Conservation (phyloP, 35 echinoderm and acorn worm species). For the Nesometra sesokonis region DNA sequence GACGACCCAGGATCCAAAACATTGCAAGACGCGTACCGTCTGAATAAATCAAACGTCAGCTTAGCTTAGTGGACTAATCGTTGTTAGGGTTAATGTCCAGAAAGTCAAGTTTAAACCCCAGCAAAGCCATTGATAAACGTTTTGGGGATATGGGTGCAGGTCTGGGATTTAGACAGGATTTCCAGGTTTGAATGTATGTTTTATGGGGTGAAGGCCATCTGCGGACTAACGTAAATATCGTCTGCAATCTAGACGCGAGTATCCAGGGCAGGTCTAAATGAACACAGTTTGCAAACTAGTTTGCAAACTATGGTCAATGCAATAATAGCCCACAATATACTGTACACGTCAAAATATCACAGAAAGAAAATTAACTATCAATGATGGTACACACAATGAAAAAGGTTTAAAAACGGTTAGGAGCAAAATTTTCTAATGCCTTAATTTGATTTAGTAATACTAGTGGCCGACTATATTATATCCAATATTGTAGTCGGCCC, state of each 20-base stretch:
- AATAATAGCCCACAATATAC: no score
- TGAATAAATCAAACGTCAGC: background rate
- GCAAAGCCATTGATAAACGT: background rate
- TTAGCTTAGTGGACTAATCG: background rate
- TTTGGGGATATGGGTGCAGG: background rate
- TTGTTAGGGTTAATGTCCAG: background rate
- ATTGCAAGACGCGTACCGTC: background rate
- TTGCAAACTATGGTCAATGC: no score
- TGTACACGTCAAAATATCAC: no score
- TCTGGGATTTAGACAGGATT: background rate
- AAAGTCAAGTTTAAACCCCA: background rate
- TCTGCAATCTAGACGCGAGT: background rate
- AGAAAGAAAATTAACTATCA: no score
- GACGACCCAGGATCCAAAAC: background rate
- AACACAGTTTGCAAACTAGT: no score
- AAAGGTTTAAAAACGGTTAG: no score
- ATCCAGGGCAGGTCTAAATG: no score
- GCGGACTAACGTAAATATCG: background rate
- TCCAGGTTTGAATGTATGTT: background rate
- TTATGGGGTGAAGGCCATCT: background rate
- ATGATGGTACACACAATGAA: no score
- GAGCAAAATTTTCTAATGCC: no score
- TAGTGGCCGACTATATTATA: no score
- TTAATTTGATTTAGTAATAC: no score
- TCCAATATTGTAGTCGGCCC: no score